A percentile compares a stretch with the other conserved stretches of the same genome.
Conservation (phyloP, 2,888 invertebrate species). For the Aelia acuminata region DNA sequence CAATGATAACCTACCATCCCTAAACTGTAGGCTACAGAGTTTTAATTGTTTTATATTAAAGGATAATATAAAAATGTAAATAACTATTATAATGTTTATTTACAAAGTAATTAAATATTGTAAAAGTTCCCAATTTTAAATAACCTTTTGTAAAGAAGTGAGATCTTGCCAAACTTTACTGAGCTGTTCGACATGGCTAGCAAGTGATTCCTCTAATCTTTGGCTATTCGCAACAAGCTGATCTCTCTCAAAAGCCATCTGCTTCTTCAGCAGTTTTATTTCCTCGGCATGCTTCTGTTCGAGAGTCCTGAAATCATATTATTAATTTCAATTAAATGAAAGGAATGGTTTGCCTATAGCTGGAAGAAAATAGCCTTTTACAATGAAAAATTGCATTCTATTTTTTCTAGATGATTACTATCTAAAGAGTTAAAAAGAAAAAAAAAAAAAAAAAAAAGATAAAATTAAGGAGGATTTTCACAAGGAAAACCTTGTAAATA, state of each 20-base stretch:
- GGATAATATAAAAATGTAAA: background rate
- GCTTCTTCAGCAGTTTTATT: conserved; percentile 78
- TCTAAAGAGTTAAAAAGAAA: no score
- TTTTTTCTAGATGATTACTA: no score
- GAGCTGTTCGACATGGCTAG: conserved; percentile 79
- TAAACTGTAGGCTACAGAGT: no score
- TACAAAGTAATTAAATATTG: no score
- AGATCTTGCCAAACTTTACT: conserved; percentile 77
- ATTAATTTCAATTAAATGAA: conserved; percentile 44
- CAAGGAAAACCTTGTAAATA: no score
- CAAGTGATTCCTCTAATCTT: conserved; percentile 77
- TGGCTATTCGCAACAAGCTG: conserved; percentile 73
- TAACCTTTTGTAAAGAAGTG: conserved; percentile 75
- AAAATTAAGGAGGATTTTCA: no score
- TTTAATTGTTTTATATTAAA: no score
- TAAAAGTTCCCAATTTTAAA: background rate
- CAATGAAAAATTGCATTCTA: conserved; percentile 52
- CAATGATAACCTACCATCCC: background rate
- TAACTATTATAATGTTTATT: no score
- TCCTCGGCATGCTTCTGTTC: conserved; percentile 85
- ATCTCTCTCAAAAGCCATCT: conserved; percentile 82
- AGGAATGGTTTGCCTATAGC: background rate
- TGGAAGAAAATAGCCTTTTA: background rate
- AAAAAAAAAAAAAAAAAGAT: no score
- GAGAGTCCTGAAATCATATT: conserved; percentile 72